Evolutionary conservation across 2,797 vertebrate genomes (phyloP), one percentile per base, ranked within the genome.

Genomic region (Psittacula derbiana): DNA sequence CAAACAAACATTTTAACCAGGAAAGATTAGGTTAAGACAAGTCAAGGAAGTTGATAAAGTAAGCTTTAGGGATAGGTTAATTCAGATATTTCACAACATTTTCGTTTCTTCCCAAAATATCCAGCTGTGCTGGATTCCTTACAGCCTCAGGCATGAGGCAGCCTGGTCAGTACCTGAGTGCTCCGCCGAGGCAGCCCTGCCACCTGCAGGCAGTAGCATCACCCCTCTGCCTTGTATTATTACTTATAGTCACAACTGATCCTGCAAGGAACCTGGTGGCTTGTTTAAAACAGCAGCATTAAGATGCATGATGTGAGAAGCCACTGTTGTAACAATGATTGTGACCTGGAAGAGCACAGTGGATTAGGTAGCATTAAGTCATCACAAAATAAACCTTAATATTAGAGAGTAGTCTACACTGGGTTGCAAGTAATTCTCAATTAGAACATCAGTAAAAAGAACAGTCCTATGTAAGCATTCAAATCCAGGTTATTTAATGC

Each of bases 191-290:
- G 88, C 47, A 85, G 52, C 71, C 5, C 78, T 87, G 93, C 86
- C 92, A 80, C 65, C 86, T 88, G 69, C 93, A 83, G 93, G 92
- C 50, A 31, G 1, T 0, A 87, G 38, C 67, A 62, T 9, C 19
- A 1, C 62, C 21, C 20, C 15, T 21, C 16, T 2, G 0, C n/a
- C 25, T 28, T 38, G 15, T 5, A 24, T 81, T 72, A 24, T 12
- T 53, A 28, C 28, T 0, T 1, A 4, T 2, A 27, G 21, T 15
- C 20, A 66, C 14, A 85, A 18, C 21, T 23, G 40, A 62, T 28
- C 20, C 55, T 60, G 43, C 65, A 25, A 41, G 23, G 33, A 62
- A 6, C 16, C n/a, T 2, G 6, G 27, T 5, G 10, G 23, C 17
- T 52, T 25, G 7, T 38, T 82, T 52, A 58, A n/a, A 93, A 50